Percentiles rank a stretch among this genome's conserved stretches.
phyloP scores from a whole-genome alignment of 2,113 vertebrate genomes.

The Sturnira hondurensis region DNA sequence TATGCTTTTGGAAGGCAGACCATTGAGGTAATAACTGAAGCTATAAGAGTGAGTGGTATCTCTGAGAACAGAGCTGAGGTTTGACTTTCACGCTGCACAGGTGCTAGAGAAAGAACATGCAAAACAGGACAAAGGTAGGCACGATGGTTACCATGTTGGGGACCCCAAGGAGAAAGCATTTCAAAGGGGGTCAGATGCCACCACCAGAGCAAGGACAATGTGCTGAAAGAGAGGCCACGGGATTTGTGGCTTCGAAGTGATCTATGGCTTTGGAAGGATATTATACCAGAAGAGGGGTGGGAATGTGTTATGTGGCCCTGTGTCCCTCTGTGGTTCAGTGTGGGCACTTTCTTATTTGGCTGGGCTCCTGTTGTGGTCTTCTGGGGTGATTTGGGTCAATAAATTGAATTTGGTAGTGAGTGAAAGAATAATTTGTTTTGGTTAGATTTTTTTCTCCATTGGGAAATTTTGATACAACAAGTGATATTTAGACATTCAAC shows the following conservation, averaged over 20 bases:
- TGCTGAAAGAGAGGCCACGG: neutral
- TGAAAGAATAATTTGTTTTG: neutral
- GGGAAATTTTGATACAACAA: neutral
- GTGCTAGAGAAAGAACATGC: neutral
- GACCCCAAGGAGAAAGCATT: neutral
- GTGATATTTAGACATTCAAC: neutral
- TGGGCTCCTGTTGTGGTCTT: neutral
- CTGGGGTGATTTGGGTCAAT: neutral
- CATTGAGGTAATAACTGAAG: neutral
- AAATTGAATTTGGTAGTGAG: neutral
- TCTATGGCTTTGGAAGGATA: neutral
- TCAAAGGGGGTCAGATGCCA: neutral
- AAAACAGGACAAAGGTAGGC: neutral
- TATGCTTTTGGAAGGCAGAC: neutral
- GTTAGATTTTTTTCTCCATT: neutral
- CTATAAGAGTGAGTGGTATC: neutral
- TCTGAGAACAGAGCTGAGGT: neutral
- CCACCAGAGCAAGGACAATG: neutral
- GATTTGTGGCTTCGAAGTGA: neutral
- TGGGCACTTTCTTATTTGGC: neutral
- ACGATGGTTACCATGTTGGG: neutral
- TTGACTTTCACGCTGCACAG: neutral
- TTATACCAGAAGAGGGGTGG: neutral
- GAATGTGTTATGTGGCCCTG: neutral
- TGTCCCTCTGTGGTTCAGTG: fast-evolving